Evolutionary conservation across 92 coral and sea anemone species (phyloP).

Genomic region (Diadumene lineata): DNA sequence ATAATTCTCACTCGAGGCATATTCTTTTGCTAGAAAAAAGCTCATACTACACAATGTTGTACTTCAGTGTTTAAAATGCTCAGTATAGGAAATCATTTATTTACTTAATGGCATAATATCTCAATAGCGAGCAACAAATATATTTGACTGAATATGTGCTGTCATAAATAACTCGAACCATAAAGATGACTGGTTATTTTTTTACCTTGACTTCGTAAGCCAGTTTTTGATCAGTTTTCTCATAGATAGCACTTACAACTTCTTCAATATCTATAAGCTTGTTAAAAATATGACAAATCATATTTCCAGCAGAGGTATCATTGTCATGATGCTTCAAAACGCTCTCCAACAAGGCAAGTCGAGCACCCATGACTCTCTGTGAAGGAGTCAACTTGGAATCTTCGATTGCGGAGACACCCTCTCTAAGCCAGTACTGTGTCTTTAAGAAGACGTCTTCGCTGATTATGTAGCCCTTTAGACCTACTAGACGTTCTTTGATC

Average conservation of each 20-base stretch:
- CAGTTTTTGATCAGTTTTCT: constrained; percentile 41
- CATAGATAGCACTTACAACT: constrained; percentile 52
- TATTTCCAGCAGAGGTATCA: constrained; percentile 26
- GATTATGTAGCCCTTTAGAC: constrained; percentile 48
- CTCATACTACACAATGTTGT: too few species aligned
- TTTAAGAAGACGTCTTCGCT: constrained; percentile 48
- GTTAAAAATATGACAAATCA: constrained; percentile 35
- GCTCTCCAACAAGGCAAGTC: constrained; percentile 64
- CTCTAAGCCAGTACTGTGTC: constrained; percentile 59
- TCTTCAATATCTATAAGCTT: constrained; percentile 45
- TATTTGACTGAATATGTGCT: too few species aligned
- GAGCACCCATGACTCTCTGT: constrained; percentile 53
- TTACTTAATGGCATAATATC: too few species aligned
- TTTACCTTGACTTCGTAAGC: constrained; percentile 50
- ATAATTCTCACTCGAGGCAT: too few species aligned
- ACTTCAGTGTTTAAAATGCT: too few species aligned
- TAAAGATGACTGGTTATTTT: not conserved
- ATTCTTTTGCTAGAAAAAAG: too few species aligned
- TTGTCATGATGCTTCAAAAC: constrained; percentile 68
- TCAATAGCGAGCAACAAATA: too few species aligned
- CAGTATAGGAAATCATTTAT: too few species aligned
- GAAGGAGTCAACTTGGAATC: constrained; percentile 34
- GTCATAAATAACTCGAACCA: too few species aligned
- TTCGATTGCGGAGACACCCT: constrained; percentile 33
- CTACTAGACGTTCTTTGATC: constrained; percentile 59